Conservation (phyloP, 2,113 vertebrate species). For the Platysteira castanea region DNA sequence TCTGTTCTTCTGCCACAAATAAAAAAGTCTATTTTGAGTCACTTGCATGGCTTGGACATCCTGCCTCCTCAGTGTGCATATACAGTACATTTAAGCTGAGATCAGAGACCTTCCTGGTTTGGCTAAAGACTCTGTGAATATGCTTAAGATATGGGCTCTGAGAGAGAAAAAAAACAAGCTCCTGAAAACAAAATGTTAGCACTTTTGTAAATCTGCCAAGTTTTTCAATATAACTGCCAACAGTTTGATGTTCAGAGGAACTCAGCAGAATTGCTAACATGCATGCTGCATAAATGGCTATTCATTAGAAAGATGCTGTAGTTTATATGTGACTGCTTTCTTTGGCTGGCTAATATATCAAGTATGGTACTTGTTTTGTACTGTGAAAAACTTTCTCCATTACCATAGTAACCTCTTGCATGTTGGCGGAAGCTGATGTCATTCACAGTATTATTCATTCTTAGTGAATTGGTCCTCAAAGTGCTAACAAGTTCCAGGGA, state of each 20-base stretch:
- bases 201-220: conserved; percentile 71
- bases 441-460: conserved; percentile 79
- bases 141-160: conserved; percentile 55
- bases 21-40: background rate
- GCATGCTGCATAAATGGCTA: conserved; percentile 58
- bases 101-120: background rate
- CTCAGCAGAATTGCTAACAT: conserved; percentile 59
- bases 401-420: conserved; percentile 86
- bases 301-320: conserved; percentile 63
- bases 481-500: conserved; percentile 76
- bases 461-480: conserved; percentile 76
- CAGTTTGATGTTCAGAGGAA: conserved; percentile 66
- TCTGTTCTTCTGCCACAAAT: conserved; percentile 27
- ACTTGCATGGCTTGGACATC: background rate
- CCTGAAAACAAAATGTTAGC: conserved; percentile 59
- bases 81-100: background rate
- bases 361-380: conserved; percentile 74
- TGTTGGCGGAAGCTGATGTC: conserved; percentile 92
- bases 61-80: background rate
- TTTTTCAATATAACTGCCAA: conserved; percentile 64
- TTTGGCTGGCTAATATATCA: conserved; percentile 78
- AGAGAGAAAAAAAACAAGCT: conserved; percentile 10
- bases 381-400: conserved; percentile 81
- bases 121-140: conserved; percentile 39
- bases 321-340: conserved; percentile 60